phyloP scores from a whole-genome alignment of 2,888 invertebrate species.

The Metopia argyrocephala region DNA sequence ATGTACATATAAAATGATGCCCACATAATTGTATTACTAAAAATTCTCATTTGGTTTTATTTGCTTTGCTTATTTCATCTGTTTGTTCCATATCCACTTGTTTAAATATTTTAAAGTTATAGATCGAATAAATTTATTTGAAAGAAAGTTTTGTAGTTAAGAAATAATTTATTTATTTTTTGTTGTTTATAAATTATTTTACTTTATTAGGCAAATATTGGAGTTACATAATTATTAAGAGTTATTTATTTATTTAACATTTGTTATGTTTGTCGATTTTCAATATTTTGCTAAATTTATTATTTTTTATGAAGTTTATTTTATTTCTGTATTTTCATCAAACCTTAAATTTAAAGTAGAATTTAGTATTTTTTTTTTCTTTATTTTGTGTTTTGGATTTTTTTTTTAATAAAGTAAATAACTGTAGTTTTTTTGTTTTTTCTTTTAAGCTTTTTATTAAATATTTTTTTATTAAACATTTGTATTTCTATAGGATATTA shows the following conservation, averaged over 20 bases:
- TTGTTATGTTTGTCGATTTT: slow-evolving; percentile 14
- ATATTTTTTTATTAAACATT: slow-evolving; percentile 60
- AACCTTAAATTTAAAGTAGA: slow-evolving; percentile 36
- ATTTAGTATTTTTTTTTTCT: slow-evolving; percentile 4
- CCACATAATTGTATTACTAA: too few relatives aligned
- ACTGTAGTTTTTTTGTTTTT: slow-evolving; percentile 52
- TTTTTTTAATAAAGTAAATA: slow-evolving; percentile 58
- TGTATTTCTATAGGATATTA: slow-evolving; percentile 49
- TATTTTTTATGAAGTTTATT: slow-evolving; percentile 50
- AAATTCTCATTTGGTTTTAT: too few relatives aligned
- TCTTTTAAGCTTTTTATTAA: slow-evolving; percentile 52
- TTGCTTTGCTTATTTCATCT: too few relatives aligned
- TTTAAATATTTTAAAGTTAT: too few relatives aligned
- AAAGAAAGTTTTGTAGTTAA: slow-evolving; percentile 47
- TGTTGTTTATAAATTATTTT: slow-evolving; percentile 9
- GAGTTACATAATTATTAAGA: slow-evolving; percentile 45
- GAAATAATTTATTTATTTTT: slow-evolving; percentile 5
- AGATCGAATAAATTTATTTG: too few relatives aligned
- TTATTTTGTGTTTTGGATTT: slow-evolving; percentile 22
- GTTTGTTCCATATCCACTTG: too few relatives aligned
- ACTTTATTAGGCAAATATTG: slow-evolving; percentile 57
- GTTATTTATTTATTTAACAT: slow-evolving; percentile 31
- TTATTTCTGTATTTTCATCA: slow-evolving; percentile 15
- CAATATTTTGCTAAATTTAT: slow-evolving; percentile 25
- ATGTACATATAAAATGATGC: too few relatives aligned